A percentile compares a stretch with the other conserved stretches of the same genome.
phyloP scores from a whole-genome alignment of 1,140 invertebrate species.

The Drosophila busckii region DNA sequence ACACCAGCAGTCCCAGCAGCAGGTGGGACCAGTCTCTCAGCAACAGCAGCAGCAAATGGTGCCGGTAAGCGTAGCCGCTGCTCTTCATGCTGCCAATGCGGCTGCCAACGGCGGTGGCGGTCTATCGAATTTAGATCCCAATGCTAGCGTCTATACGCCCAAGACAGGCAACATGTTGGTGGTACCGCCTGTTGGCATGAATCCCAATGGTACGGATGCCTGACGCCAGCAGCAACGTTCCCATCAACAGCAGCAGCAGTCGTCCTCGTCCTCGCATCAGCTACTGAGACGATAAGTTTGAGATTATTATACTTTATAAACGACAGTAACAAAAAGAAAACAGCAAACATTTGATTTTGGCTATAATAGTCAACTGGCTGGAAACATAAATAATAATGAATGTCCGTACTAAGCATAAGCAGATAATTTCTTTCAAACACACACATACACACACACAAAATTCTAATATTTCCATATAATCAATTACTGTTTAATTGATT shows the following conservation, averaged over 20 bases:
- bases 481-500: no score
- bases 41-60: constrained; percentile 68
- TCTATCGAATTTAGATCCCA: constrained; percentile 90
- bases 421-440: constrained; percentile 38
- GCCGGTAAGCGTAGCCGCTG: constrained; percentile 61
- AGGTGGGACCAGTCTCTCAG: constrained; percentile 38
- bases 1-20: constrained; percentile 38
- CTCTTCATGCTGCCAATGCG: constrained; percentile 51
- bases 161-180: constrained; percentile 80
- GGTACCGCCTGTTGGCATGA: constrained; percentile 59
- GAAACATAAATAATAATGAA: constrained; percentile 57
- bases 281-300: constrained; percentile 76
- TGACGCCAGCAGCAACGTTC: constrained; percentile 68
- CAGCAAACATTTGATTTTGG: constrained; percentile 22
- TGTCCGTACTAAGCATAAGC: constrained; percentile 71
- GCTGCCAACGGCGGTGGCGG: constrained; percentile 32
- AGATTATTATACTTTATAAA: constrained; percentile 76
- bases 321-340: constrained; percentile 29
- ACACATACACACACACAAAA: constrained; percentile 19
- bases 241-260: constrained; percentile 35
- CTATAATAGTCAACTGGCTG: constrained; percentile 22
- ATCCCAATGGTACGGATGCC: constrained; percentile 67
- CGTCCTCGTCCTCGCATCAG: constrained; percentile 59
- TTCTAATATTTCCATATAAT: no score
- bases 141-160: constrained; percentile 94